These are phyloP conservation scores for Protomyctophum bolini DNA, from an alignment of 2,113 vertebrate species.

Conservation along the genomic window DNA sequence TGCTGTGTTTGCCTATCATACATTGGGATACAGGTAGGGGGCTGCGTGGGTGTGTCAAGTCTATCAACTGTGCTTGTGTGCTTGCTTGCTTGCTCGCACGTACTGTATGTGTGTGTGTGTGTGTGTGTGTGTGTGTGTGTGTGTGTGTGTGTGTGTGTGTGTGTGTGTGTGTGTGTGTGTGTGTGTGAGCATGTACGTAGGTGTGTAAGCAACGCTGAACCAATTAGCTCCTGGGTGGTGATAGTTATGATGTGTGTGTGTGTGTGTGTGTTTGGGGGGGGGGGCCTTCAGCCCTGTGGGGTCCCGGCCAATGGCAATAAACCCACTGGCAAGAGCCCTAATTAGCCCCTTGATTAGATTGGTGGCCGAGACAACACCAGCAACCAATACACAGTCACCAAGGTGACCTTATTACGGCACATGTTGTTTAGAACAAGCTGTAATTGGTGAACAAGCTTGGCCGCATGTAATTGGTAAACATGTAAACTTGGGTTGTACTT, in stretches of 20 bases:
- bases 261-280: slow-evolving; percentile 19
- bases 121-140: background rate
- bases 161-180: slow-evolving; percentile 8
- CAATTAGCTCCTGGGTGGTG: slow-evolving; percentile 68
- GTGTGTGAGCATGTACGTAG: slow-evolving; percentile 17
- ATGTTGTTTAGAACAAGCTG: slow-evolving; percentile 40
- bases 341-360: slow-evolving; percentile 79
- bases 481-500: slow-evolving; percentile 27
- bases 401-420: slow-evolving; percentile 35
- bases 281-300: slow-evolving; percentile 64
- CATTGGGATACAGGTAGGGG: slow-evolving; percentile 34
- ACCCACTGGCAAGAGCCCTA: slow-evolving; percentile 73
- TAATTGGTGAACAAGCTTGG: slow-evolving; percentile 59
- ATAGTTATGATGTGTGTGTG: slow-evolving; percentile 22
- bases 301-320: slow-evolving; percentile 76
- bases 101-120: too few relatives aligned
- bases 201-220: slow-evolving; percentile 41
- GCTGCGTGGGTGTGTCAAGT: slow-evolving; percentile 8
- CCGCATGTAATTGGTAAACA: slow-evolving; percentile 62
- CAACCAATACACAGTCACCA: slow-evolving; percentile 31
- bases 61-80: too few relatives aligned
- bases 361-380: slow-evolving; percentile 51
- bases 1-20: slow-evolving; percentile 54
- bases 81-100: too few relatives aligned
- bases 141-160: slow-evolving; percentile 2